Conservation (phyloP, 2,113 vertebrate species). For the Cnemophilus loriae region DNA sequence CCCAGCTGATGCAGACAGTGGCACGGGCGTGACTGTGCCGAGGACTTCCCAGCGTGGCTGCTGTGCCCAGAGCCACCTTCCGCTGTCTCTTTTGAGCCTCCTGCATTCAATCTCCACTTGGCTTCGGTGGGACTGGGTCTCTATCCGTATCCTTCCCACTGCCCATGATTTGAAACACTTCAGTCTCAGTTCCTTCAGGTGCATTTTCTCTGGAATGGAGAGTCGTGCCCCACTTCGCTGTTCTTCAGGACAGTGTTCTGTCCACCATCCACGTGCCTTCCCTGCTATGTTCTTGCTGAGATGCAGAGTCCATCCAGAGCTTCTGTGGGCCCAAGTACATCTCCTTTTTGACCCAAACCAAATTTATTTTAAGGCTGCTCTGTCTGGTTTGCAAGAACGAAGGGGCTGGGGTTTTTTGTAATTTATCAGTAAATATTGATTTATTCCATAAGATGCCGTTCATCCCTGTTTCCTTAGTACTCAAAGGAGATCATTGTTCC, state of each 20-base stretch:
- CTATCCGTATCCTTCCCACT: background rate
- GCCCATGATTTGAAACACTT: background rate
- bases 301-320: background rate
- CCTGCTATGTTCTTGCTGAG: background rate
- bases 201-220: background rate
- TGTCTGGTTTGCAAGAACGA: background rate
- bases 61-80: background rate
- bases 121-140: background rate
- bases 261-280: background rate
- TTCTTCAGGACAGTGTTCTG: background rate
- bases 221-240: background rate
- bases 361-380: background rate
- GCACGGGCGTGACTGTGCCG: background rate
- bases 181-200: background rate
- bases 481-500: background rate
- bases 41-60: background rate
- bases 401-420: background rate
- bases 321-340: background rate
- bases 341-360: background rate
- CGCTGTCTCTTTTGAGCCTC: background rate
- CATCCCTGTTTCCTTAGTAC: background rate
- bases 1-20: background rate
- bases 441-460: background rate
- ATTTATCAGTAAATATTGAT: background rate
- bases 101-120: background rate